These are phyloP conservation scores for Anser cygnoides DNA, from an alignment of 2,113 vertebrate species.

Conservation along the genomic window DNA sequence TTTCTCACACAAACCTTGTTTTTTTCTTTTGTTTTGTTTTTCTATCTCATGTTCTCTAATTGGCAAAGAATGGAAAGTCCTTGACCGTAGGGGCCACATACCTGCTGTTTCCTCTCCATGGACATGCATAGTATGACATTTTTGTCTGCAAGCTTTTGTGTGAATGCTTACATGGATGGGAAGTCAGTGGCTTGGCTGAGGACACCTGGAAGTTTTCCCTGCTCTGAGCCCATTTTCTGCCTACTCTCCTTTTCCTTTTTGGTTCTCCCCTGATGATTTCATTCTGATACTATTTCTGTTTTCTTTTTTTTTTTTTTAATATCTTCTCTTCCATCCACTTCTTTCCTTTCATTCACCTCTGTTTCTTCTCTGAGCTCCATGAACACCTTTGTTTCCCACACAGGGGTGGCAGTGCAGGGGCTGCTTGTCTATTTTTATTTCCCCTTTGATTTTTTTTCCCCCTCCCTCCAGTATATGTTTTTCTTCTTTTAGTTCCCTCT, in stretches of 20 bases:
- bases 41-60: background rate
- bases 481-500: conserved; percentile 17
- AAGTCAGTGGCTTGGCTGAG: background rate
- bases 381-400: background rate
- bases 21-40: background rate
- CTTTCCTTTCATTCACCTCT: background rate
- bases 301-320: background rate
- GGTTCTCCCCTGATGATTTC: background rate
- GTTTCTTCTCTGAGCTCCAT: background rate
- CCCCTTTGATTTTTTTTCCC: background rate
- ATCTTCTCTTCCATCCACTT: background rate
- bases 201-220: background rate
- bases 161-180: background rate
- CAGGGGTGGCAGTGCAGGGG: background rate
- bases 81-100: background rate
- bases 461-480: background rate
- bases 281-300: background rate
- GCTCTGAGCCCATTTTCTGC: background rate
- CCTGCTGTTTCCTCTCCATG: background rate
- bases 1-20: background rate
- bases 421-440: background rate
- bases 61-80: background rate
- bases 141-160: background rate
- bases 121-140: background rate
- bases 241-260: background rate